These are phyloP conservation scores for Aphodius sticticus DNA, from an alignment of 2,888 invertebrate species.

Conservation along the genomic window DNA sequence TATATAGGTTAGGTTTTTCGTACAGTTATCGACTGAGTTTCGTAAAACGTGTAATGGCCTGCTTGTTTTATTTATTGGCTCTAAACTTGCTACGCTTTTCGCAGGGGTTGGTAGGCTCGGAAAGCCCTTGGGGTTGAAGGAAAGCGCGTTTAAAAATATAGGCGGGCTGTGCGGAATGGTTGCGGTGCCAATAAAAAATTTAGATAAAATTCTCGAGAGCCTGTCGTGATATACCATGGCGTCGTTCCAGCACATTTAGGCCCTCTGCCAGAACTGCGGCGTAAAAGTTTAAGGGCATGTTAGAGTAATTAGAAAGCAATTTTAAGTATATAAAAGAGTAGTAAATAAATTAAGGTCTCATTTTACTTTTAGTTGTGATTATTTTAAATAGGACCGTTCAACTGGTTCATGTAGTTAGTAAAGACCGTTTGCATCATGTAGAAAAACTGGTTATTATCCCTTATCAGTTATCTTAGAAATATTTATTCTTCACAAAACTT, in stretches of 20 bases:
- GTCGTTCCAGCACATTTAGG: neutral
- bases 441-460: too few species aligned
- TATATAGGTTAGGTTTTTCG: too few species aligned
- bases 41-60: neutral
- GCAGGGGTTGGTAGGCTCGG: neutral
- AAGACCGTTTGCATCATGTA: too few species aligned
- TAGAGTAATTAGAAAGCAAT: neutral
- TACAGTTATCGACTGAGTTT: neutral
- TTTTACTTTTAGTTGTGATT: neutral
- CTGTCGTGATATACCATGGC: neutral
- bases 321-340: neutral
- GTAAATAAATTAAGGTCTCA: neutral
- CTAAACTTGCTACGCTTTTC: neutral
- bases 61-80: conserved; percentile 4
- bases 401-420: too few species aligned
- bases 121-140: neutral
- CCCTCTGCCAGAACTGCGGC: neutral
- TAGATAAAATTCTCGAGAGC: neutral
- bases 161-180: neutral
- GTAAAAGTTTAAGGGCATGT: neutral
- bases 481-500: too few species aligned
- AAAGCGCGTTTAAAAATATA: neutral
- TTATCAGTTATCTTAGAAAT: too few species aligned
- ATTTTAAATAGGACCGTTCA: too few species aligned
- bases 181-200: neutral